These are phyloP conservation scores for Hydrolagus affinis DNA, from an alignment of 2,113 vertebrate species.

Conservation along the genomic window DNA sequence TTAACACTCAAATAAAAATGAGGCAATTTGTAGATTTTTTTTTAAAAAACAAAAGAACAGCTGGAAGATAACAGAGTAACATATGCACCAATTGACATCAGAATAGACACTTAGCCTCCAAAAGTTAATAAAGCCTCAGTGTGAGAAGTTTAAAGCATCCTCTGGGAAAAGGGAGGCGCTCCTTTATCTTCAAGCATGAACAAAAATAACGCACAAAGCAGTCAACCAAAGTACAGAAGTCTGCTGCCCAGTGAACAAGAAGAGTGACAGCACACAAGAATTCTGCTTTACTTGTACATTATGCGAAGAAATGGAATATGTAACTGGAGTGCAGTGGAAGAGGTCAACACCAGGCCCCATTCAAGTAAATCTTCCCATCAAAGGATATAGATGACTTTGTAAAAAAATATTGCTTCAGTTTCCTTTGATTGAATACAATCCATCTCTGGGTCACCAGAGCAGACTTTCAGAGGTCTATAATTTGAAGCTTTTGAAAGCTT, in stretches of 20 bases:
- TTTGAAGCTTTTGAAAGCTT: not conserved
- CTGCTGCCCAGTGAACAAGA: not conserved
- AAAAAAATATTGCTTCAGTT: not conserved
- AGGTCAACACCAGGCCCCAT: not conserved
- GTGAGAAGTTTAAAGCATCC: not conserved
- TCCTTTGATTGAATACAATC: not conserved
- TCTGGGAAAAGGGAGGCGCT: not conserved
- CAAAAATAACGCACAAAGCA: not conserved
- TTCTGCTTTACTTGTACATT: not conserved
- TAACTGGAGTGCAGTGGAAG: not conserved
- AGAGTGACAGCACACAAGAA: not conserved
- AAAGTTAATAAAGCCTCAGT: not conserved
- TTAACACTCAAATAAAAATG: not conserved
- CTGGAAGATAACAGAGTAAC: not conserved
- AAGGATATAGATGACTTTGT: not conserved
- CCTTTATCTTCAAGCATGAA: not conserved
- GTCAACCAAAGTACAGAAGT: not conserved
- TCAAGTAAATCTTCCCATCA: not conserved
- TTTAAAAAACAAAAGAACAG: not conserved
- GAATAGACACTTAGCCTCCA: not conserved
- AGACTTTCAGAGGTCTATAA: not conserved
- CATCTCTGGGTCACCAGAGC: not conserved
- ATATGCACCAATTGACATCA: conserved; percentile 2
- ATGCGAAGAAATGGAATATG: not conserved
- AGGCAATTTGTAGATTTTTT: too few species aligned